Conservation (phyloP, 2,888 invertebrate genomes). For the Tanytarsus gracilentus region DNA sequence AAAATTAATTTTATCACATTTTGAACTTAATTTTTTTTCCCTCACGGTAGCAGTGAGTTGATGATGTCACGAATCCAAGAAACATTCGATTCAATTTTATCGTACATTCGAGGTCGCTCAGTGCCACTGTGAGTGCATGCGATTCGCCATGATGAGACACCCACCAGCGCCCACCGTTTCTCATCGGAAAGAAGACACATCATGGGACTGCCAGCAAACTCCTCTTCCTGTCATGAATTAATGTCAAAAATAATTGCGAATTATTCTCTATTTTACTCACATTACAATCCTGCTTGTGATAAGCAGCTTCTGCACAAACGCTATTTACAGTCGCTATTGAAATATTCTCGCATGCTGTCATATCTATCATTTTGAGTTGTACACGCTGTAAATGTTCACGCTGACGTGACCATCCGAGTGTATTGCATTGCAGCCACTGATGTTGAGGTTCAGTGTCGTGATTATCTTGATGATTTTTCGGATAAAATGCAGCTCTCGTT, state of each 20-base stretch:
- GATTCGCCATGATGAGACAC: conserved; percentile 77
- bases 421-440: conserved; percentile 58
- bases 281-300: conserved; percentile 71
- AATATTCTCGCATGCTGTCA: conserved; percentile 76
- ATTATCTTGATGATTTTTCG: not conserved
- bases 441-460: not conserved
- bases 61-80: conserved; percentile 79
- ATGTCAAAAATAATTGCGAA: not conserved
- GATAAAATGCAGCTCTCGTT: not conserved
- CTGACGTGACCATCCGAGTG: conserved; percentile 77
- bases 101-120: conserved; percentile 72
- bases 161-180: conserved; percentile 68
- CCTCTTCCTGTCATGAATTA: conserved; percentile 58
- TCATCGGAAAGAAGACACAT: conserved; percentile 64
- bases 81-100: conserved; percentile 70
- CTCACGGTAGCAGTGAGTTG: conserved; percentile 36
- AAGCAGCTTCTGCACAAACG: conserved; percentile 71
- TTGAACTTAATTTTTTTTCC: too few relatives aligned
- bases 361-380: conserved; percentile 63
- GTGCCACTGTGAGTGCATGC: conserved; percentile 70
- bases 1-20: too few relatives aligned
- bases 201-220: conserved; percentile 79
- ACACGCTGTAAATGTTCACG: conserved; percentile 73
- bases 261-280: conserved; percentile 48
- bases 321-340: conserved; percentile 77